Evolutionary conservation across 1,140 invertebrate genomes (phyloP).

Genomic region (Triops cancriformis): DNA sequence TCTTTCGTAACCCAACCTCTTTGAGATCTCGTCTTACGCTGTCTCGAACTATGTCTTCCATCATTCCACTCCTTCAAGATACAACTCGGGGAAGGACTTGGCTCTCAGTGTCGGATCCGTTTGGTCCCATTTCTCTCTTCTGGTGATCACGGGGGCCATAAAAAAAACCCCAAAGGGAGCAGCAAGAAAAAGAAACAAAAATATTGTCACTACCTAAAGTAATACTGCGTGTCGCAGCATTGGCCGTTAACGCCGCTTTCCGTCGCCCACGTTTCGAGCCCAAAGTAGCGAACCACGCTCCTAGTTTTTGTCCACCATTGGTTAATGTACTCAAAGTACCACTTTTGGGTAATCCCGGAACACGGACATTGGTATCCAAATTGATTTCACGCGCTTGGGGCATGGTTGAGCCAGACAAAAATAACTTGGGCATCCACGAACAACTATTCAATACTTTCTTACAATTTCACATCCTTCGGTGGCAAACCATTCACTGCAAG

Average conservation of each 20-base stretch:
- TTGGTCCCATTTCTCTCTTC: too few relatives aligned
- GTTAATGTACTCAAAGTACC: conserved; percentile 45
- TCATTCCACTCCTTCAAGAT: too few relatives aligned
- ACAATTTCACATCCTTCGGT: background rate
- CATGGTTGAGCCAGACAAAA: background rate
- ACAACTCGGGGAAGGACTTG: too few relatives aligned
- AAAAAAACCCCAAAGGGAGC: background rate
- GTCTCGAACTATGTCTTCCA: too few relatives aligned
- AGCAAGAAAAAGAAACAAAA: conserved; percentile 19
- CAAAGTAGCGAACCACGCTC: conserved; percentile 43
- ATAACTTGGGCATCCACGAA: background rate
- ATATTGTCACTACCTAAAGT: conserved; percentile 21
- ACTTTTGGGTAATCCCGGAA: conserved; percentile 40
- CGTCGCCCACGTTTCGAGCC: conserved; percentile 35
- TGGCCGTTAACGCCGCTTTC: conserved; percentile 24
- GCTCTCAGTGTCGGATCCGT: too few relatives aligned
- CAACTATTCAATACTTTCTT: background rate
- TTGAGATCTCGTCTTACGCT: too few relatives aligned
- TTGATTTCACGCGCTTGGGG: conserved; percentile 4
- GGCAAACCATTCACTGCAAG: too few relatives aligned
- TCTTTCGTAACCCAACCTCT: too few relatives aligned
- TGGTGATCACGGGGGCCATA: background rate
- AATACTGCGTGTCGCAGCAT: conserved; percentile 26
- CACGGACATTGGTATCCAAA: conserved; percentile 5
- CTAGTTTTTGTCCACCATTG: conserved; percentile 40